Conservation (phyloP, 2,113 vertebrate genomes). For the Oryzias celebensis region DNA sequence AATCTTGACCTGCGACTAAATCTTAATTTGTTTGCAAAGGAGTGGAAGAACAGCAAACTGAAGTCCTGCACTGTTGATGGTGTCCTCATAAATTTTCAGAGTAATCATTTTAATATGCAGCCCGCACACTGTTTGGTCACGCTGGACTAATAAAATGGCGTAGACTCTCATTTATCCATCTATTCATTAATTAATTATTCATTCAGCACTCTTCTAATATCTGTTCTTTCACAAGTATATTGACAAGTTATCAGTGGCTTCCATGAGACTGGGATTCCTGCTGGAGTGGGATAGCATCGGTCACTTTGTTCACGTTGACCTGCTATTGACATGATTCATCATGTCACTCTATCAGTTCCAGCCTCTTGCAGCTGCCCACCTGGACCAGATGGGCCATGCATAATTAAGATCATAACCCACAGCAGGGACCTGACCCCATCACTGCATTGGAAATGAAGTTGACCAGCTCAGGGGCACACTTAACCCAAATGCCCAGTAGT, state of each 20-base stretch:
- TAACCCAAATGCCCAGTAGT: constrained; percentile 33
- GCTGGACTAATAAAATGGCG: no score
- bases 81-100: not conserved
- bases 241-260: not conserved
- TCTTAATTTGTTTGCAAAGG: constrained; percentile 25
- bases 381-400: constrained; percentile 58
- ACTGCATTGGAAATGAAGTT: constrained; percentile 50
- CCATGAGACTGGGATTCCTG: no score
- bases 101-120: constrained; percentile 2
- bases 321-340: constrained; percentile 30
- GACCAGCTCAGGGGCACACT: constrained; percentile 40
- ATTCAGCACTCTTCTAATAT: not conserved
- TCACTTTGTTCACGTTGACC: constrained; percentile 8
- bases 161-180: not conserved
- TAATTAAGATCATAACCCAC: constrained; percentile 69
- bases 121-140: not conserved
- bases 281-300: no score
- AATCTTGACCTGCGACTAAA: constrained; percentile 37
- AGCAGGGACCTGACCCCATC: constrained; percentile 63
- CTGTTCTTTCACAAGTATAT: not conserved
- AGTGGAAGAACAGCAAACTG: constrained; percentile 17
- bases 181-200: not conserved
- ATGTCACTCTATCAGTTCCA: constrained; percentile 38
- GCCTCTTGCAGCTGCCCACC: constrained; percentile 45
- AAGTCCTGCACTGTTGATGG: constrained; percentile 2